Percentiles rank a stretch among this genome's conserved stretches.
These are phyloP conservation scores for Axea sp. DNA, from an alignment of 2,888 invertebrate species.

Conservation along the genomic window DNA sequence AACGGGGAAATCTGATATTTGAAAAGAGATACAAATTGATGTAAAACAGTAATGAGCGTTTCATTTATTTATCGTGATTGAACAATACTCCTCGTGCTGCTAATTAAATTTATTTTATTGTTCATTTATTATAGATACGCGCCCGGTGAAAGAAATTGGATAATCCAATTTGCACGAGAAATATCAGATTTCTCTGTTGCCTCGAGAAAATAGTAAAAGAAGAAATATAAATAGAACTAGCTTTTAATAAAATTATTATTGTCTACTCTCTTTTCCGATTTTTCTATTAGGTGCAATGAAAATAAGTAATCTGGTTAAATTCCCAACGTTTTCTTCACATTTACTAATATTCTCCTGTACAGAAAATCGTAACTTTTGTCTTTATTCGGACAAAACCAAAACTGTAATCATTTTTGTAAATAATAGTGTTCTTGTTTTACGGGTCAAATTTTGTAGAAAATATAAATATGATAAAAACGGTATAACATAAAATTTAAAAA, in stretches of 20 bases:
- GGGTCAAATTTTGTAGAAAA: no score
- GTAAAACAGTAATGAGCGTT: not conserved
- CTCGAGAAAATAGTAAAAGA: constrained; percentile 6
- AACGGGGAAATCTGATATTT: constrained; percentile 9
- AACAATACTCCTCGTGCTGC: not conserved
- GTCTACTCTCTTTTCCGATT: constrained; percentile 27
- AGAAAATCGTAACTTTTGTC: no score
- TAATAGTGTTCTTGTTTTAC: no score
- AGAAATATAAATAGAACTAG: constrained; percentile 37
- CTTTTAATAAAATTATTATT: constrained; percentile 57
- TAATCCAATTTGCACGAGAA: constrained; percentile 52
- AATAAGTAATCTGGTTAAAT: constrained; percentile 14
- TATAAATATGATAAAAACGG: no score
- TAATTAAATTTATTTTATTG: constrained; percentile 49
- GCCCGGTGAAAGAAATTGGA: constrained; percentile 38
- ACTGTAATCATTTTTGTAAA: no score
- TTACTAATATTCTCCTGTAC: no score
- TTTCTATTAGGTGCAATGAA: constrained; percentile 18
- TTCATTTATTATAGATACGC: constrained; percentile 37
- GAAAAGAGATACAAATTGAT: constrained; percentile 5
- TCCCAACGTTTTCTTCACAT: not conserved
- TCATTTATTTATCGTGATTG: constrained; percentile 22
- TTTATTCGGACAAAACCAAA: no score
- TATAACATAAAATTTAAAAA: no score
- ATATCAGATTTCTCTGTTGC: constrained; percentile 44